A percentile compares a stretch with the other conserved stretches of the same genome.
phyloP scores from a whole-genome alignment of 2,888 invertebrate genomes.

The Eucriotettix oculatus region DNA sequence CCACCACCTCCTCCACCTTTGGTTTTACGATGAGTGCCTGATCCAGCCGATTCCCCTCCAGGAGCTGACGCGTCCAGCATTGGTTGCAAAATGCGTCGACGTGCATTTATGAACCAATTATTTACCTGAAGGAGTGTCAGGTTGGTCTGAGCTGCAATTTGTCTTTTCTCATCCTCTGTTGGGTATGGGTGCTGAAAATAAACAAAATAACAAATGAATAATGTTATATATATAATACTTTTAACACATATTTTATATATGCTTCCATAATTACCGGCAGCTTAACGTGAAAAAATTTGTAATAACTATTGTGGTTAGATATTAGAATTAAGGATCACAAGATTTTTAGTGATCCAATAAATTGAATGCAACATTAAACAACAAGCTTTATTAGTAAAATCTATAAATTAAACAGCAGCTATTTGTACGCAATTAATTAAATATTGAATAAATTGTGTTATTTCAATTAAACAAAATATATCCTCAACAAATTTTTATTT shows the following conservation, averaged over 20 bases:
- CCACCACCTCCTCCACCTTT: slow-evolving; percentile 20
- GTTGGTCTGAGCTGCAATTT: slow-evolving; percentile 76
- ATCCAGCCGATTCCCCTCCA: slow-evolving; percentile 12
- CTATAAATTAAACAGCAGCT: too few species aligned
- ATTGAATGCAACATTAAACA: too few species aligned
- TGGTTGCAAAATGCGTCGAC: slow-evolving; percentile 77
- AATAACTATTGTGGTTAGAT: too few species aligned
- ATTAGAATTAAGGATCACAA: too few species aligned
- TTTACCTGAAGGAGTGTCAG: slow-evolving; percentile 78
- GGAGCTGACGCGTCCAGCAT: slow-evolving; percentile 65
- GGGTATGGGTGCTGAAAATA: slow-evolving; percentile 76
- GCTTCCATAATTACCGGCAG: too few species aligned
- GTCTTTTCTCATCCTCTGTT: slow-evolving; percentile 84
- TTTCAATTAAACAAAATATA: too few species aligned
- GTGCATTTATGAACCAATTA: slow-evolving; percentile 89
- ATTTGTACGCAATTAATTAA: too few species aligned
- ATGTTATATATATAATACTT: neutral
- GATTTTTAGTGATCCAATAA: too few species aligned
- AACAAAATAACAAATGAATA: neutral
- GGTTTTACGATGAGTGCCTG: slow-evolving; percentile 25
- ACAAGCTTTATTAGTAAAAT: too few species aligned
- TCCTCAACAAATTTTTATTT: too few species aligned
- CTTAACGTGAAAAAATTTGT: too few species aligned
- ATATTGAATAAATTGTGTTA: too few species aligned
- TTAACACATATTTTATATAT: neutral